phyloP scores from a whole-genome alignment of 1,140 invertebrate species.

The Sminthurides bifidus region DNA sequence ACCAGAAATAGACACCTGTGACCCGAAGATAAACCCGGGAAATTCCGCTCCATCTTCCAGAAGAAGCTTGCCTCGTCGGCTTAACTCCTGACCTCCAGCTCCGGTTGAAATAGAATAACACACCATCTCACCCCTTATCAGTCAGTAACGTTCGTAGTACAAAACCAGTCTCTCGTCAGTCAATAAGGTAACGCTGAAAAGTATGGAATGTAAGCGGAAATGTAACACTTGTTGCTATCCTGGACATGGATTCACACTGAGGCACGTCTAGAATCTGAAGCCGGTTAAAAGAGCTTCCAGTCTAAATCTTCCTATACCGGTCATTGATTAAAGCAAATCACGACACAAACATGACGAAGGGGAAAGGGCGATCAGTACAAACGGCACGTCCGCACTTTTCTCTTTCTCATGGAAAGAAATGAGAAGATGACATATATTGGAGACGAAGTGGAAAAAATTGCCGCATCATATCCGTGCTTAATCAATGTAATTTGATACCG shows the following conservation, averaged over 20 bases:
- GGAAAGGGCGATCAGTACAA: no score
- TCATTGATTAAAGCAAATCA: no score
- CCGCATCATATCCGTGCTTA: no score
- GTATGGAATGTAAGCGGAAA: background rate
- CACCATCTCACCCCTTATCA: no score
- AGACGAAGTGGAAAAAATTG: no score
- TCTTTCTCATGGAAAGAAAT: no score
- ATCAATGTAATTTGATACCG: no score
- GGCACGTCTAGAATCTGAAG: background rate
- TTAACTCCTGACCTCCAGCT: background rate
- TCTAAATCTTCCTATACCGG: background rate
- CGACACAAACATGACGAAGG: no score
- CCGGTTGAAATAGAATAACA: slow-evolving; percentile 21
- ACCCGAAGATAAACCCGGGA: slow-evolving; percentile 44
- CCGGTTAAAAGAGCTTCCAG: background rate
- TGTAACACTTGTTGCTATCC: background rate
- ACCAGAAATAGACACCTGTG: slow-evolving; percentile 39
- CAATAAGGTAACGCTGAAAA: background rate
- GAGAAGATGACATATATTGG: no score
- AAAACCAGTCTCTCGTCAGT: no score
- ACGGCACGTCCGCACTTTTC: no score
- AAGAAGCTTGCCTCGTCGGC: slow-evolving; percentile 35
- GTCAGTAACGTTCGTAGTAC: no score
- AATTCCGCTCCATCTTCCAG: slow-evolving; percentile 47
- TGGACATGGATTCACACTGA: background rate